Evolutionary conservation across 2,888 invertebrate species (phyloP), one percentile per base, ranked within the genome.

Genomic region (Amblyteles armatorius): DNA sequence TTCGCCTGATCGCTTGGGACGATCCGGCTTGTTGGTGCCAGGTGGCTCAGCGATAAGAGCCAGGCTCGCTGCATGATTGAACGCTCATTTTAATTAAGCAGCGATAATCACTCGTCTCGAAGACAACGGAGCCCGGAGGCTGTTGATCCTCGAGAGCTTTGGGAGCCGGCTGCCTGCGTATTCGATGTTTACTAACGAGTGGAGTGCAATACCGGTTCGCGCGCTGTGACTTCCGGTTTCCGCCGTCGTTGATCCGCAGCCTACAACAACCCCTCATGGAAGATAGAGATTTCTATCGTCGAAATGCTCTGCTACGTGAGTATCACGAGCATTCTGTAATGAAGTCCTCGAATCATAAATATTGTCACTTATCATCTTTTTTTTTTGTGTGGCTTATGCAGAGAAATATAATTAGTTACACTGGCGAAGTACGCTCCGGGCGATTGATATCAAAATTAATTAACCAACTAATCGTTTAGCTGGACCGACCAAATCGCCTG

Each of bases 231-330:
- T 79, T 76, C 74, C 74, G 73, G 65, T 50, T 52, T 5, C 19
- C 78, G 73, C 29, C 68, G 19, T 13, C 5, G 50, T 29, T 26
- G 50, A 33, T 52, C 26, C 77, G n/a, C 29, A 13, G 29, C 48
- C 67, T 26, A 69, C 22, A 67, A 55, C 52, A n/a, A 40, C 52
- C 52, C 63, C 82, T 74, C 69, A 84, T 84, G 84, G 84, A 84
- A 82, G 74, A 74, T 68, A 65, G 74, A 57, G 78, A 84, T 74
- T 69, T 60, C 13, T 82, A 55, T 26, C 40, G 11, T 83, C 85
- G 79, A 77, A 74, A 90, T 90, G 90, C 86, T 90, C 77, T 90
- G 90, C 69, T 90, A 90, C 87, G 90, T 90, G 86, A 90, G 90
- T 90, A 69, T 55, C 36, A 11, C 44, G 7, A 16, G 16, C 40